Base-by-base conservation (phyloP, 2,797 vertebrate genomes). In the Paguma larvata region DNA sequence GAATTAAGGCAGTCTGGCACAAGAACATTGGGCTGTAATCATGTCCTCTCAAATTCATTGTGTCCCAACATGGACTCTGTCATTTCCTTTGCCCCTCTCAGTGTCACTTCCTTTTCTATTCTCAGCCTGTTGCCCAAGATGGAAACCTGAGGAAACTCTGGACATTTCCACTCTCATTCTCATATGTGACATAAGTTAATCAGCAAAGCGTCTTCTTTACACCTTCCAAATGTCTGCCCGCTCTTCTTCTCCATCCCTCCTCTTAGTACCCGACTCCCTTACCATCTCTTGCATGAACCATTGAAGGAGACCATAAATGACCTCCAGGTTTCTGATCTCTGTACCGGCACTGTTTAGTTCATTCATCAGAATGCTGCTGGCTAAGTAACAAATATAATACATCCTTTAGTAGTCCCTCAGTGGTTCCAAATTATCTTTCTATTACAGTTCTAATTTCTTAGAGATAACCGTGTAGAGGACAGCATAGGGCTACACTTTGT, bases 381-480 rank as follows among this genome's bases (percentile, higher is more conserved):
- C 25, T 85, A 87, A 82, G 34, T 68, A 44, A 83, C 23, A 90
- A 51, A 44, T 80, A 23, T n/a, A 13, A 44, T 9, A 38, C 34
- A 27, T 79, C 65, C 62, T 75, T 92, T 94, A 90, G 85, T 84
- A 89, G 65, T 12, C 38, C n/a, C 63, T 65, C 7, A 56, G 11
- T 82, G 32, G 77, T 68, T 89, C 67, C 12, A 5, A 79, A 48
- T 19, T 70, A 32, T 89, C 67, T 89, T 87, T 80, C 32, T 85
- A 80, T 84, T 70, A 68, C 70, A 89, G 59, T 77, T 92, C 67
- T 68, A 34, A 56, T 94, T 96, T 96, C 73, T 92, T 62, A 75
- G 51, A 30, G 16, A n/a, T 67, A 77, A 87, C 41, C 68, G 4
- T 91, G 13, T 25, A 80, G 32, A 86, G 41, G 27, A 77, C 19